Evolutionary conservation across 2,797 vertebrate genomes (phyloP).

Genomic region (Anguilla megastoma): DNA sequence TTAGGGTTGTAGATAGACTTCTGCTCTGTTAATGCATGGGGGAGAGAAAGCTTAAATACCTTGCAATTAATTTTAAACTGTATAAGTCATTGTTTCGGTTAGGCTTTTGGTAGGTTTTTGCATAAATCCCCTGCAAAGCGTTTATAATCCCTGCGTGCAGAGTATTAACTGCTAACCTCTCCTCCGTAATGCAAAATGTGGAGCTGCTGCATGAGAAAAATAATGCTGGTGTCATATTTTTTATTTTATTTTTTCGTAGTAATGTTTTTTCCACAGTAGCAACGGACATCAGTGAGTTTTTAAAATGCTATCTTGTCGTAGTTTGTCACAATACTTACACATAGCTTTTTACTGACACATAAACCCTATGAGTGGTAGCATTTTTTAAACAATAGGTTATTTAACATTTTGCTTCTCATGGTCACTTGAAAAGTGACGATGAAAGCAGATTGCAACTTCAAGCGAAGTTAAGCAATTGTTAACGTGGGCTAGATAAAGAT

Average conservation of each 20-base stretch:
- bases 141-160: background rate
- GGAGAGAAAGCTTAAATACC: background rate
- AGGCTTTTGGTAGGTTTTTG: background rate
- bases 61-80: background rate
- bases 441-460: background rate
- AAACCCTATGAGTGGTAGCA: background rate
- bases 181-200: background rate
- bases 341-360: background rate
- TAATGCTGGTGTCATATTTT: background rate
- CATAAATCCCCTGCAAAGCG: background rate
- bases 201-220: background rate
- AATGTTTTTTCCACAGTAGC: background rate
- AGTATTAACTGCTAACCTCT: slow-evolving; percentile 1
- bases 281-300: background rate
- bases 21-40: background rate
- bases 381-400: background rate
- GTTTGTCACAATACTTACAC: background rate
- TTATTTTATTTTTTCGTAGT: background rate
- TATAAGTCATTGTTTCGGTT: background rate
- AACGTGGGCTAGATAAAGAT: background rate
- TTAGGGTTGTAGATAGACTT: background rate
- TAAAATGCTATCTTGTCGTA: background rate
- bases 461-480: background rate
- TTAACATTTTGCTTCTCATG: background rate
- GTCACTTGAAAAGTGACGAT: background rate